Conservation (phyloP, 2,888 invertebrate genomes). For the Pristionchus japonicus region DNA sequence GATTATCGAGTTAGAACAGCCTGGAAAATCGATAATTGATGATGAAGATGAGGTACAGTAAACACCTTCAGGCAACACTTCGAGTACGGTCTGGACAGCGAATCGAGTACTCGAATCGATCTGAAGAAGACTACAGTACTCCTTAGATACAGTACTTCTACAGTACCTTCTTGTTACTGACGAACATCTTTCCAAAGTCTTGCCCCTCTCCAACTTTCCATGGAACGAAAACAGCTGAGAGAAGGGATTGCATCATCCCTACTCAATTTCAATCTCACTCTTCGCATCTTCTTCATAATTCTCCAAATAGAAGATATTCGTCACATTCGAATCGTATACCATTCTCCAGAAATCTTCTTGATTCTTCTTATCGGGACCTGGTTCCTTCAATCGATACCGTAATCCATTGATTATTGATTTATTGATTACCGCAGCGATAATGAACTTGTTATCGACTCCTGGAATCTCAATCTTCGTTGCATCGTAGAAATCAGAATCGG, state of each 20-base stretch:
- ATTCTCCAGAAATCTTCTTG: constrained; percentile 40
- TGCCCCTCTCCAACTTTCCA: constrained; percentile 21
- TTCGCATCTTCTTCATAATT: neutral
- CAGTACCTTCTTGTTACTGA: constrained; percentile 38
- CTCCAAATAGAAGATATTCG: constrained; percentile 41
- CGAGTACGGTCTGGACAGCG: constrained; percentile 25
- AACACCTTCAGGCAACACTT: constrained; percentile 32
- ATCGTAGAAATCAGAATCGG: constrained; percentile 39
- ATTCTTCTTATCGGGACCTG: neutral
- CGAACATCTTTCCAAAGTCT: constrained; percentile 38
- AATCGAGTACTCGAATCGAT: constrained; percentile 31
- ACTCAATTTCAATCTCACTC: constrained; percentile 8
- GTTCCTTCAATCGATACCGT: neutral
- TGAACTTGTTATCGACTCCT: constrained; percentile 25
- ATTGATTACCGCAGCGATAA: neutral
- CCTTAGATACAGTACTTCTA: neutral
- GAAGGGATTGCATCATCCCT: neutral
- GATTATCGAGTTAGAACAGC: constrained; percentile 43
- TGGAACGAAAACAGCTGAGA: constrained; percentile 25
- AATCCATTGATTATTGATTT: neutral
- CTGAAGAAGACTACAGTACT: neutral
- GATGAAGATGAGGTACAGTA: neutral
- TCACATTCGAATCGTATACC: constrained; percentile 43
- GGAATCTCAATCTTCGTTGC: constrained; percentile 17
- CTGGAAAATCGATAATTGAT: constrained; percentile 5